Evolutionary conservation across 1,140 invertebrate genomes (phyloP), one percentile per base, ranked within the genome.

Genomic region (Subanguina moxae): DNA sequence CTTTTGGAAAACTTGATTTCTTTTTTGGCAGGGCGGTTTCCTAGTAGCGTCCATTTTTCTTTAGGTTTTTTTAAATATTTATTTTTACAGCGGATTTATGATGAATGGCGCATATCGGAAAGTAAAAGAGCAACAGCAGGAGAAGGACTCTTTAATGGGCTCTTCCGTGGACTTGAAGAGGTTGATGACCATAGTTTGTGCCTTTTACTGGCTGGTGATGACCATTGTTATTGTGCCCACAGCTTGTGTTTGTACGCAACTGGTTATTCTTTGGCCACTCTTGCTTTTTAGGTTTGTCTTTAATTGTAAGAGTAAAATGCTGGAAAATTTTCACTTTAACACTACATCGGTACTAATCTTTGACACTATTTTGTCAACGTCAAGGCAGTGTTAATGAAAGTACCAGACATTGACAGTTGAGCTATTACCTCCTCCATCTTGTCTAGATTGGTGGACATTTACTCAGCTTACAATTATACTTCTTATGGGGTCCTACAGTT

Each of bases 201-300:
- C 80, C 19, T 57, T 74, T 1, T 82, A 82, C 58, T 80, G 78
- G 72, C 61, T 79, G 13, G 30, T 78, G 15, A 80, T 82, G 74
- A 80, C 79, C 5, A 69, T 73, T 9, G 48, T 82, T 21, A 58
- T 80, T 19, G 78, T 80, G 21, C 78, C 78, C 13, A 57, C 73
- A 1, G 78, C 73, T 13, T 82, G 76, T 59, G 62, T 80, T 17
- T 71, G 65, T 8, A 79, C 78, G 7, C 64, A 71, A 9, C 27
- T 61, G 27, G 17, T 76, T 17, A 7, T 76, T 23, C 30, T 76
- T 15, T 61, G 52, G 38, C 77, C 80, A 5, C 19, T 80, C n/a
- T 71, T 80, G 68, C 21, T 71, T n/a, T 48, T 77, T 11, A 56
- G 62, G 71, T 74, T 61, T 23, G 19, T 15, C 1, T 27, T 64